Conservation (phyloP, 1,140 invertebrate genomes). For the Drosophila rhopaloa region DNA sequence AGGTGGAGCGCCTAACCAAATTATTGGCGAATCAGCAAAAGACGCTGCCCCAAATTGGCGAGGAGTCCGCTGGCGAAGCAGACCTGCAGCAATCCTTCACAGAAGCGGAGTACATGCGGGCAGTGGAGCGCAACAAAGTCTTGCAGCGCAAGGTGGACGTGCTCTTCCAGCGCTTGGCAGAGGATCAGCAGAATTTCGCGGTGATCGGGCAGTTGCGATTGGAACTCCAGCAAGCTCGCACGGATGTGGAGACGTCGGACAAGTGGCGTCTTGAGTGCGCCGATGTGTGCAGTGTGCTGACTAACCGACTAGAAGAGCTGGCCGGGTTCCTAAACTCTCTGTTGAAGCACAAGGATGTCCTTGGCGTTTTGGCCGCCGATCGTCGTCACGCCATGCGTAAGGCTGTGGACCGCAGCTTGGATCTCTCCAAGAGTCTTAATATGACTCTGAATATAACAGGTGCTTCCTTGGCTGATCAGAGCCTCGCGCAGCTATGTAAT, state of each 20-base stretch:
- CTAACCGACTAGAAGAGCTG: constrained; percentile 88
- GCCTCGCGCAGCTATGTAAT: constrained; percentile 84
- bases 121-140: constrained; percentile 74
- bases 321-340: constrained; percentile 90
- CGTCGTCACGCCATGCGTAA: constrained; percentile 85
- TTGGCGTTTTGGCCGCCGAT: constrained; percentile 85
- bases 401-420: constrained; percentile 86
- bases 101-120: constrained; percentile 64
- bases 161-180: constrained; percentile 75
- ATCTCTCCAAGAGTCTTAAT: constrained; percentile 86
- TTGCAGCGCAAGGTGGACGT: constrained; percentile 77
- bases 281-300: constrained; percentile 88
- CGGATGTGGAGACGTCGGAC: constrained; percentile 79
- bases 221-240: constrained; percentile 81
- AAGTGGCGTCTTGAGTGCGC: constrained; percentile 87
- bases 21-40: constrained; percentile 47
- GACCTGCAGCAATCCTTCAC: constrained; percentile 70
- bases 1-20: constrained; percentile 88
- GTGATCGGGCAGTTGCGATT: constrained; percentile 65
- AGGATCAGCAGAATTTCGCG: constrained; percentile 65
- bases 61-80: constrained; percentile 18
- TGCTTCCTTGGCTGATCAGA: constrained; percentile 74
- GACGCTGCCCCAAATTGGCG: constrained; percentile 32
- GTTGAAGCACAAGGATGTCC: constrained; percentile 87
- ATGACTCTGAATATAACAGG: constrained; percentile 81